Evolutionary conservation across 2,113 vertebrate species (phyloP), one percentile per base, ranked within the genome.

Genomic region (Beaufortia kweichowensis): DNA sequence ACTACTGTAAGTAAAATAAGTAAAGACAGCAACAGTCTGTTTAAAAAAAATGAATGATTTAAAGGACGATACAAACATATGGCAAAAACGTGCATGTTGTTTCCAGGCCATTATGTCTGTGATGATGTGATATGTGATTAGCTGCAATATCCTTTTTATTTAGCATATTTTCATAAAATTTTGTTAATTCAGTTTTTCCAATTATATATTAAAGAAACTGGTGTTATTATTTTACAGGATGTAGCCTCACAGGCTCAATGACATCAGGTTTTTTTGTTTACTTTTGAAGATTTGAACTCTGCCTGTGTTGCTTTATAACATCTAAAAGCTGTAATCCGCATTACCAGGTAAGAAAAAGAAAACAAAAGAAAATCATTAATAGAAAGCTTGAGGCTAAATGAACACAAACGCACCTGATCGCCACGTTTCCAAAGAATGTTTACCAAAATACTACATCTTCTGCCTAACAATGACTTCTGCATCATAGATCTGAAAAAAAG

Each of bases 11-110:
- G 83, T 77, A 81, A 83, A 86, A 87, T 87, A 84, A 86, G 81
- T 71, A 85, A 90, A 87, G 84, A 88, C 83, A 70, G 77, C 61
- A 19, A 74, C 86, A 87, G 85, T 84, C 86, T 90, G 87, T 84
- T 85, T 75, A 56, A 56, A 69, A 41, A 7, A 71, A 53, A 21
- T n/a, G 3, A 43, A 41, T 6, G 10, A 57, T 71, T 41, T 56
- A 43, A 59, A 24, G 17, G 21, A 59, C 10, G 33, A 29, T 6
- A 72, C 21, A 72, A 50, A 28, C 53, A 59, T 72, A 59, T 43
- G 55, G 69, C 31, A 72, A 72, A 59, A 29, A 56, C 39, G 19
- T 66, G 43, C 17, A 19, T 71, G 4, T 2, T 21, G 48, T 53
- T 53, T 53, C 48, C 19, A 21, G 48, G n/a, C 48, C 19, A 41